These are phyloP conservation scores for Gobius niger DNA, from an alignment of 2,113 vertebrate species.

Conservation along the genomic window DNA sequence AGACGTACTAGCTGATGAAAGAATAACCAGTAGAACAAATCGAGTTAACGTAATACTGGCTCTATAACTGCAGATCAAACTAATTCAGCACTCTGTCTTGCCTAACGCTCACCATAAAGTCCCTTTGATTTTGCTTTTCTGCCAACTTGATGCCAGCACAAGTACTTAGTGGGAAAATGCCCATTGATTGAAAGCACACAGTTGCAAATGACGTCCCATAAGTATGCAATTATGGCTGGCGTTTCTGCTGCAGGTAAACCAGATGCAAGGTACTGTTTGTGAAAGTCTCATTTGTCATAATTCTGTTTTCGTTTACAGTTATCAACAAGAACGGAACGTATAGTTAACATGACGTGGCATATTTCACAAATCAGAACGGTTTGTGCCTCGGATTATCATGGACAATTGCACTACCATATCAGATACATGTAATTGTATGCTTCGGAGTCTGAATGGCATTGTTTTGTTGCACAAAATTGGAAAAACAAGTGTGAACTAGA, in stretches of 20 bases:
- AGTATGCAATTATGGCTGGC: background rate
- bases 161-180: background rate
- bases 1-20: too few relatives aligned
- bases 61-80: background rate
- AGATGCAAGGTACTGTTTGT: background rate
- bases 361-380: background rate
- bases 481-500: too few relatives aligned
- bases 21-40: too few relatives aligned
- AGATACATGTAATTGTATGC: too few relatives aligned
- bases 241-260: background rate
- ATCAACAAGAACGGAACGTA: too few relatives aligned
- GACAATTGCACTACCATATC: too few relatives aligned
- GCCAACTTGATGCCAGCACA: background rate
- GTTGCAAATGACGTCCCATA: background rate
- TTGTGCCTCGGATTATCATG: too few relatives aligned
- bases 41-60: too few relatives aligned
- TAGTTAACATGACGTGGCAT: background rate
- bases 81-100: background rate
- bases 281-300: background rate
- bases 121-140: background rate
- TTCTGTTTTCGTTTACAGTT: background rate
- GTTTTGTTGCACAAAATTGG: too few relatives aligned
- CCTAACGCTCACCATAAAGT: background rate
- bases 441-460: too few relatives aligned
- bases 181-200: conserved; percentile 4